Percentiles rank a stretch among this genome's conserved stretches.
Evolutionary conservation across 2,888 invertebrate species (phyloP).

Genomic region (Cantharis rustica): DNA sequence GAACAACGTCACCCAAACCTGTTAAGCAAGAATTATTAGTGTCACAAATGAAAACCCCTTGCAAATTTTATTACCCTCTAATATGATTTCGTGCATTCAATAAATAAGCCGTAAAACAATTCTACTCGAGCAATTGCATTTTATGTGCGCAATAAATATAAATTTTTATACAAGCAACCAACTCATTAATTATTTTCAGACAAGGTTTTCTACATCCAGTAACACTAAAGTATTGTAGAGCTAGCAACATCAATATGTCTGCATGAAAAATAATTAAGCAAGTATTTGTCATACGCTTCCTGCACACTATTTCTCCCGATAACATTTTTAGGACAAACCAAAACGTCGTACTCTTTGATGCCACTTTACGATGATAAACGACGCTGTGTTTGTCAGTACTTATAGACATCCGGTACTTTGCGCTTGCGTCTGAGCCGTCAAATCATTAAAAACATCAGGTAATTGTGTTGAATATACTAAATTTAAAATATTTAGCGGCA

Average conservation of each 20-base stretch:
- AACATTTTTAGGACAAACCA: conserved; percentile 54
- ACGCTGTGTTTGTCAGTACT: conserved; percentile 53
- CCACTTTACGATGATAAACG: conserved; percentile 54
- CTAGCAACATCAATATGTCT: conserved; percentile 51
- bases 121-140: conserved; percentile 49
- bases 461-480: conserved; percentile 43
- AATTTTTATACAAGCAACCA: conserved; percentile 39
- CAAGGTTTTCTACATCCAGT: conserved; percentile 26
- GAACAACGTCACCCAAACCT: neutral
- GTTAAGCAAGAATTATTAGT: neutral
- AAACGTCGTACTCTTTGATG: conserved; percentile 53
- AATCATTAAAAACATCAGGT: conserved; percentile 44
- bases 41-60: neutral
- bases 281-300: conserved; percentile 56
- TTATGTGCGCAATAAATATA: conserved; percentile 48
- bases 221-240: conserved; percentile 30
- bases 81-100: neutral
- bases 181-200: conserved; percentile 48
- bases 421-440: conserved; percentile 20
- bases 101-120: conserved; percentile 37
- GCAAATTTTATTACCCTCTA: neutral
- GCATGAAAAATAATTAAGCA: conserved; percentile 56
- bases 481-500: conserved; percentile 45
- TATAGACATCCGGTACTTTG: conserved; percentile 50
- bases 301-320: conserved; percentile 53